A percentile compares a stretch with the other conserved stretches of the same genome.
These are phyloP conservation scores for Clamator glandarius DNA, from an alignment of 2,797 vertebrate species.

Conservation along the genomic window DNA sequence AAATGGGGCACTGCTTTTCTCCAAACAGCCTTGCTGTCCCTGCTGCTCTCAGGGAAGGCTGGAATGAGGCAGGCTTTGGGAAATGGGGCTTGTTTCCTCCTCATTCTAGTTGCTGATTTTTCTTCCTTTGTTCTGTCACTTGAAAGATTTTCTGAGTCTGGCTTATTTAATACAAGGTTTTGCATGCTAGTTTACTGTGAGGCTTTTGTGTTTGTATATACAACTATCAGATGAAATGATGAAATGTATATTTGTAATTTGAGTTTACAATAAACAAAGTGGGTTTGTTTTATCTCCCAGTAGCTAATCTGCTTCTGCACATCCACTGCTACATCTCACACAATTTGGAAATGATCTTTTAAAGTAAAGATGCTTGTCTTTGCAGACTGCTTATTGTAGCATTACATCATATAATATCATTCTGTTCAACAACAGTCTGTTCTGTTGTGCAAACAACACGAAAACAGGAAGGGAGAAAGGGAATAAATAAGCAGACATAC, in stretches of 20 bases:
- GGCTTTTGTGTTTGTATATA: neutral
- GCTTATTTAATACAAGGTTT: neutral
- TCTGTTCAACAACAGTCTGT: neutral
- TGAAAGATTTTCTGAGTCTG: neutral
- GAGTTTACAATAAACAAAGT: neutral
- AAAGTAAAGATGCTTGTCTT: neutral
- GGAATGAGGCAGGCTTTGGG: neutral
- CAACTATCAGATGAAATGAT: neutral
- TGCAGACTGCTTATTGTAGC: neutral
- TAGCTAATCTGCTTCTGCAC: neutral
- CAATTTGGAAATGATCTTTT: neutral
- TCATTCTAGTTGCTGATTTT: neutral
- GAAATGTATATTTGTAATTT: neutral
- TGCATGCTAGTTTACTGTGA: neutral
- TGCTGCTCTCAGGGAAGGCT: neutral
- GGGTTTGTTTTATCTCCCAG: neutral
- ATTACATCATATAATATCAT: neutral
- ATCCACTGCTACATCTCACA: neutral
- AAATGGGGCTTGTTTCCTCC: neutral
- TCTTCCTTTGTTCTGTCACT: neutral
- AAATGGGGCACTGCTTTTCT: neutral
- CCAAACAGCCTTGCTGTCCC: neutral
- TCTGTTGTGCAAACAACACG: conserved; percentile 14
- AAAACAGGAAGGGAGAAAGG: neutral
- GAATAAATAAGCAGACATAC: conserved; percentile 8